phyloP scores from a whole-genome alignment of 2,797 vertebrate genomes.

The Pseudochromis fuscus region DNA sequence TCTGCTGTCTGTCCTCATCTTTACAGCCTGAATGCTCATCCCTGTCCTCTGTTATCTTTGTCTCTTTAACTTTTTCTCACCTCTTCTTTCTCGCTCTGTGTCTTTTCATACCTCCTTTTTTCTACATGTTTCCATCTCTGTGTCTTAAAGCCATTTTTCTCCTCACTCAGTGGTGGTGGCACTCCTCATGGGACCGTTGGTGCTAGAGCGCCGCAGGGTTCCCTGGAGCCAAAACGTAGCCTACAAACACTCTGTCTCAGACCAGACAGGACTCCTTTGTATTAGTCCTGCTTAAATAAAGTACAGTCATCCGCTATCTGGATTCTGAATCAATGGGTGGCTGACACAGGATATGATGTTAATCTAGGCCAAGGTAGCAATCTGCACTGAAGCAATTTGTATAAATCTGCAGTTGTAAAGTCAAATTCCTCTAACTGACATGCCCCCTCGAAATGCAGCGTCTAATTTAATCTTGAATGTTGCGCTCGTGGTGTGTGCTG shows the following conservation, averaged over 20 bases:
- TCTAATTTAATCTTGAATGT: slow-evolving; percentile 44
- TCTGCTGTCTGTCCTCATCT: slow-evolving; percentile 24
- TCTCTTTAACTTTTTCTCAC: slow-evolving; percentile 16
- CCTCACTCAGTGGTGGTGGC: slow-evolving; percentile 72
- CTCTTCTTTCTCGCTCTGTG: slow-evolving; percentile 14
- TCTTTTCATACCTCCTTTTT: slow-evolving; percentile 37
- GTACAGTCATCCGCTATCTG: slow-evolving; percentile 60
- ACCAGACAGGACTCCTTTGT: slow-evolving; percentile 75
- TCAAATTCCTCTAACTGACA: slow-evolving; percentile 11
- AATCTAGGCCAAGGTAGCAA: slow-evolving; percentile 23
- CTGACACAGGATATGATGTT: slow-evolving; percentile 45
- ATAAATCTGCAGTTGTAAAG: slow-evolving; percentile 4
- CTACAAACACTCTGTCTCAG: slow-evolving; percentile 80
- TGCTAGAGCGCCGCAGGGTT: slow-evolving; percentile 81
- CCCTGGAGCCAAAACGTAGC: slow-evolving; percentile 80
- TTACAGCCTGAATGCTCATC: slow-evolving; percentile 51
- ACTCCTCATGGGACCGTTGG: slow-evolving; percentile 78
- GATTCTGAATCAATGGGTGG: slow-evolving; percentile 47
- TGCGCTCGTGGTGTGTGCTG: slow-evolving; percentile 15
- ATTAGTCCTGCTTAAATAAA: slow-evolving; percentile 78
- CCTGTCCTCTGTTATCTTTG: slow-evolving; percentile 11
- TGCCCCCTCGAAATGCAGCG: slow-evolving; percentile 19
- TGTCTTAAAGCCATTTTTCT: slow-evolving; percentile 78
- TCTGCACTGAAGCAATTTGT: slow-evolving; percentile 16
- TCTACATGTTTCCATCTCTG: slow-evolving; percentile 67